Percentiles rank a stretch among this genome's conserved stretches.
phyloP scores from a whole-genome alignment of 2,797 vertebrate species.

The Coccyzus lansbergi region DNA sequence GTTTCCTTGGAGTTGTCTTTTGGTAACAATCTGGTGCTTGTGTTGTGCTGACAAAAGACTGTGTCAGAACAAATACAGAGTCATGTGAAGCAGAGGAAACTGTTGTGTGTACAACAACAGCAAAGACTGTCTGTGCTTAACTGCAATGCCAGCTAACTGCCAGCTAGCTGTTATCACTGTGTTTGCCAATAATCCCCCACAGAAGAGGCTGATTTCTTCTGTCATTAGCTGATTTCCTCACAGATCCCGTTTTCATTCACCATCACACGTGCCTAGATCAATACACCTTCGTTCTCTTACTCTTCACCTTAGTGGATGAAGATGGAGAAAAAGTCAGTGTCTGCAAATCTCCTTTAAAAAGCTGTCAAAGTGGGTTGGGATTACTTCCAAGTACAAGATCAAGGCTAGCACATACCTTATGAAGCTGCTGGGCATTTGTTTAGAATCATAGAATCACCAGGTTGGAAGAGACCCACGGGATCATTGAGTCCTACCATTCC shows the following conservation, averaged over 20 bases:
- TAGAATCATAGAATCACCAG: too few species aligned
- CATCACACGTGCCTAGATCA: too few species aligned
- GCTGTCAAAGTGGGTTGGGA: background rate
- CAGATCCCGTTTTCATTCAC: background rate
- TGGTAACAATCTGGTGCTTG: background rate
- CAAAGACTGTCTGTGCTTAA: background rate
- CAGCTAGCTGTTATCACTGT: background rate
- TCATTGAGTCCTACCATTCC: too few species aligned
- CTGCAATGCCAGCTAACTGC: background rate
- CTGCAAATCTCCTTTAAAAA: background rate
- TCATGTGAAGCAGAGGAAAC: background rate
- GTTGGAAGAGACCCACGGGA: too few species aligned
- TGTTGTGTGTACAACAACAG: background rate
- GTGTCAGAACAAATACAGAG: background rate
- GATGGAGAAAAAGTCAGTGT: background rate
- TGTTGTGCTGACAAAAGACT: background rate
- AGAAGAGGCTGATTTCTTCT: background rate
- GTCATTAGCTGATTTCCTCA: background rate
- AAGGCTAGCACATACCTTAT: background rate
- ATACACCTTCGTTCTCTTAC: background rate
- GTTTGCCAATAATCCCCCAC: background rate
- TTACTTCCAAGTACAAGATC: background rate
- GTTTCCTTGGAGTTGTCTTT: background rate
- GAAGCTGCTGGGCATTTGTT: background rate
- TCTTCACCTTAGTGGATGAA: background rate